Percentiles rank a stretch among this genome's conserved stretches.
Conservation (phyloP, 1,140 invertebrate species). For the Heliconius melpomene region DNA sequence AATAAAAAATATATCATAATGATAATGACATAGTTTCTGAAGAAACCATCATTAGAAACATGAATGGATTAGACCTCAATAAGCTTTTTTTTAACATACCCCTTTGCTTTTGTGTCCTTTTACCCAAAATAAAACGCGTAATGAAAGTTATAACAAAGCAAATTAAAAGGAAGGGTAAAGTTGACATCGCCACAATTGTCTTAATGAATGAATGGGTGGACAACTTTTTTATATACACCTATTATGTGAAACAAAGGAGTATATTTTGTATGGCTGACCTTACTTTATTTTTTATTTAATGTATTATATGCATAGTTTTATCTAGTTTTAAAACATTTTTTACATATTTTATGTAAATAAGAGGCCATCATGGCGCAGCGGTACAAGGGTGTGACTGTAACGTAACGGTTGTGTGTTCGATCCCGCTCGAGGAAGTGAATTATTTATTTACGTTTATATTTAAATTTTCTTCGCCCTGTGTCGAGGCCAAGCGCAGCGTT, state of each 20-base stretch:
- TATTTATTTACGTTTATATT: no score
- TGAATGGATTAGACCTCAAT: constrained; percentile 8
- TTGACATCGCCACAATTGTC: constrained; percentile 27
- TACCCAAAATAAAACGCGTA: constrained; percentile 28
- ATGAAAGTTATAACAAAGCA: constrained; percentile 37
- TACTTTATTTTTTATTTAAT: neutral
- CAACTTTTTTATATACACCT: constrained; percentile 11
- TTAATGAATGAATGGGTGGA: constrained; percentile 25
- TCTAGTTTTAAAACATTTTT: no score
- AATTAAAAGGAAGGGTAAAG: constrained; percentile 29
- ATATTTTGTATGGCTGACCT: neutral
- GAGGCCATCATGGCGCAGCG: no score
- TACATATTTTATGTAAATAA: no score
- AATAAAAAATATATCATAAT: no score
- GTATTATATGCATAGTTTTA: no score
- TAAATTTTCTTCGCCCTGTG: no score
- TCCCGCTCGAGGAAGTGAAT: no score
- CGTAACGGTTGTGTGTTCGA: no score
- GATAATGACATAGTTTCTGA: neutral
- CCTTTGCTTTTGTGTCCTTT: neutral
- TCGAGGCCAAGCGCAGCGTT: no score
- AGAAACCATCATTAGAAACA: constrained; percentile 14
- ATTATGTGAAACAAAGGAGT: constrained; percentile 21
- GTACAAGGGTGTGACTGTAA: no score
- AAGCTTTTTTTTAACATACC: constrained; percentile 11